Conservation (phyloP, 2,888 invertebrate genomes). For the Drosophila antonietae region DNA sequence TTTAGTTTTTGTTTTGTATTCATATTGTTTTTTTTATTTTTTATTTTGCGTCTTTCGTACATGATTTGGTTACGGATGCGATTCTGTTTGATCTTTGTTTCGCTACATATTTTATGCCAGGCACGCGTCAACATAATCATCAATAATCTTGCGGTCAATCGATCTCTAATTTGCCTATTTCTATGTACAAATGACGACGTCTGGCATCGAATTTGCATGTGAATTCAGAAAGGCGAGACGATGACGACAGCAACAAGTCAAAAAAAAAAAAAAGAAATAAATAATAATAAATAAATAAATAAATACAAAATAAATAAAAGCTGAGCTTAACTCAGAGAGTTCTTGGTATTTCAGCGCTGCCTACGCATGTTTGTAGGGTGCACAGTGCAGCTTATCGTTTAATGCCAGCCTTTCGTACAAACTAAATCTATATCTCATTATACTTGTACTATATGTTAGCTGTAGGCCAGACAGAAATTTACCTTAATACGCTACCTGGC, state of each 20-base stretch:
- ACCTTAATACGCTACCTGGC: neutral
- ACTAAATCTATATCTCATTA: neutral
- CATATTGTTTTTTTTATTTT: constrained; percentile 5
- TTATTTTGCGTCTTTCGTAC: constrained; percentile 22
- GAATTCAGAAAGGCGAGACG: constrained; percentile 47
- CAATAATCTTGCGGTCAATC: constrained; percentile 48
- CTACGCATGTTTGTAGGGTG: constrained; percentile 21
- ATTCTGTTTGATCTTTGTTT: constrained; percentile 36
- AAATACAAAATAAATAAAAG: constrained; percentile 1
- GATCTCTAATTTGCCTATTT: constrained; percentile 46
- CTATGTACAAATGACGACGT: constrained; percentile 42
- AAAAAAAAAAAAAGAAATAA: constrained; percentile 7
- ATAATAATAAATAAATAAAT: neutral
- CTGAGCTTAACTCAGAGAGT: constrained; percentile 7
- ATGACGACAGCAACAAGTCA: constrained; percentile 40
- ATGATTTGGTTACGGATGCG: constrained; percentile 53
- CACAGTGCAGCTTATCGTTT: constrained; percentile 5
- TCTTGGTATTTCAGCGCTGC: constrained; percentile 11
- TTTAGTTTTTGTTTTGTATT: constrained; percentile 39
- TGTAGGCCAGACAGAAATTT: neutral
- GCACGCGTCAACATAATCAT: constrained; percentile 66
- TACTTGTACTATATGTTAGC: neutral
- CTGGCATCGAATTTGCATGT: constrained; percentile 41
- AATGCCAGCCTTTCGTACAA: neutral
- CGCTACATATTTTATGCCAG: constrained; percentile 45